These are phyloP conservation scores for Monodelphis domestica DNA, from an alignment of 2,797 vertebrate genomes.

Conservation along the genomic window DNA sequence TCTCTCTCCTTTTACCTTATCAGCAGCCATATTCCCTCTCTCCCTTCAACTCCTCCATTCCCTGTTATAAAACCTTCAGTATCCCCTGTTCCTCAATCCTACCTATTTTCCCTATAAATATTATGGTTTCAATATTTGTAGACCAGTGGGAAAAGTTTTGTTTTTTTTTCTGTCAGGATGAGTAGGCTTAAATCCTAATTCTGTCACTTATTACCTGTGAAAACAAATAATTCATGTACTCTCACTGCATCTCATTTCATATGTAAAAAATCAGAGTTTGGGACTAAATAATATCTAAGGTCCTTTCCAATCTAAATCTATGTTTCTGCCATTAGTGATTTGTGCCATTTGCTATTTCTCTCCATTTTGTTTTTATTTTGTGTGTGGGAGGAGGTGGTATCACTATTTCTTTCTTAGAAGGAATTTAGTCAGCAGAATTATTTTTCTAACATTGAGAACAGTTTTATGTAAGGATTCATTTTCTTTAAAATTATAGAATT, in stretches of 20 bases:
- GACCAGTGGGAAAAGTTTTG: background rate
- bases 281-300: background rate
- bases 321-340: background rate
- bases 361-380: background rate
- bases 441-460: background rate
- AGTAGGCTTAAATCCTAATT: background rate
- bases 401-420: background rate
- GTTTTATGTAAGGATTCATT: background rate
- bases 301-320: background rate
- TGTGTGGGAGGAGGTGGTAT: too few species aligned
- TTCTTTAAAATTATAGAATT: background rate
- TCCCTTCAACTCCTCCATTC: too few species aligned
- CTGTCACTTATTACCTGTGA: background rate
- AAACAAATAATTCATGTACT: background rate
- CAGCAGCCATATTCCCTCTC: too few species aligned
- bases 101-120: too few species aligned
- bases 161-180: background rate
- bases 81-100: too few species aligned
- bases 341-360: background rate
- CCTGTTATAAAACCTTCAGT: too few species aligned
- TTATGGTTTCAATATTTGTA: too few species aligned
- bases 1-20: too few species aligned
- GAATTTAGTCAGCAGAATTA: background rate
- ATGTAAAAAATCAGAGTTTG: background rate
- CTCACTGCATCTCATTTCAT: background rate